phyloP scores from a whole-genome alignment of 2,797 vertebrate species.

The Ptychobarbus kaznakovi region DNA sequence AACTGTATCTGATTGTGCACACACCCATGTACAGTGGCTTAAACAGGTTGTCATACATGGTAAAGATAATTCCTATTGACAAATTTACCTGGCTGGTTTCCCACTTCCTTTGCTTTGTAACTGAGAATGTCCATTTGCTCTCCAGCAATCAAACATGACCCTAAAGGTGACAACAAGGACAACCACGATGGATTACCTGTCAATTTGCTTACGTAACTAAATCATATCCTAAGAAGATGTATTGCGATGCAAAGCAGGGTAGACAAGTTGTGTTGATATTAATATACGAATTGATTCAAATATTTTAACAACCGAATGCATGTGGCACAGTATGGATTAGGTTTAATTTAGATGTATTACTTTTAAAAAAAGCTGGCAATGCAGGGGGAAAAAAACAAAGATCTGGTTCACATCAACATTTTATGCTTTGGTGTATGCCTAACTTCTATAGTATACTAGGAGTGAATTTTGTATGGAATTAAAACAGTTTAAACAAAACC shows the following conservation, averaged over 20 bases:
- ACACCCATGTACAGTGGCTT: constrained; percentile 34
- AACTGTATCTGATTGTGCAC: constrained; percentile 50
- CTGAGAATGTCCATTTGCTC: constrained; percentile 71
- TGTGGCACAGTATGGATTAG: constrained; percentile 72
- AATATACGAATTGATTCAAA: constrained; percentile 83
- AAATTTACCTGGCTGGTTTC: constrained; percentile 59
- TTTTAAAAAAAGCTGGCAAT: constrained; percentile 59
- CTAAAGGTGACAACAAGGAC: constrained; percentile 84
- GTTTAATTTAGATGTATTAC: constrained; percentile 80
- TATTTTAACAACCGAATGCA: constrained; percentile 76
- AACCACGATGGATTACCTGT: constrained; percentile 82
- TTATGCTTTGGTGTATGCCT: constrained; percentile 27
- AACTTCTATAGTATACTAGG: neutral
- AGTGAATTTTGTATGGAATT: neutral
- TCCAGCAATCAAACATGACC: constrained; percentile 80
- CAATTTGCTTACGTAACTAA: constrained; percentile 85
- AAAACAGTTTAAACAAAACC: neutral
- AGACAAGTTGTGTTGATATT: constrained; percentile 84
- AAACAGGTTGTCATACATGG: constrained; percentile 53
- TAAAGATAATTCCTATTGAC: constrained; percentile 62
- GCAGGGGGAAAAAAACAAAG: constrained; percentile 5
- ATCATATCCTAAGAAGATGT: constrained; percentile 83
- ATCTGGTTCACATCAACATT: constrained; percentile 64
- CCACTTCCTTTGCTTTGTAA: constrained; percentile 62
- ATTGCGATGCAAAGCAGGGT: constrained; percentile 80